Evolutionary conservation across 2,797 vertebrate genomes (phyloP).

Genomic region (Remorina albescens): DNA sequence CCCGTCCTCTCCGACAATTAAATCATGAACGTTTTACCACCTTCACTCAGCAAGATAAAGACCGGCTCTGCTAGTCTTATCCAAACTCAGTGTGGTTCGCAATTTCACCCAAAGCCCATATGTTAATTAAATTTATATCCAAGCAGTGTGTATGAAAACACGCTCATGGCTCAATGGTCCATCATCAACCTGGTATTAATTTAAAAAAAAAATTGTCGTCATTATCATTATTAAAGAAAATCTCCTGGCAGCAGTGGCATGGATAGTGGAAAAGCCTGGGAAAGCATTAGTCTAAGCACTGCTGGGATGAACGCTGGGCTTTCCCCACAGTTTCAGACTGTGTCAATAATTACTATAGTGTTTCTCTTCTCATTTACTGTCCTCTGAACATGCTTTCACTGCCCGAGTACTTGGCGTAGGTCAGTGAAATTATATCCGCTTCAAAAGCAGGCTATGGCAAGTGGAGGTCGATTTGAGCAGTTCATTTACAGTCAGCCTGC

Average conservation of each 20-base stretch:
- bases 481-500: conserved; percentile 1
- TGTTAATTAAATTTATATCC: conserved; percentile 23
- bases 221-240: conserved; percentile 40
- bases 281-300: conserved; percentile 41
- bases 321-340: conserved; percentile 52
- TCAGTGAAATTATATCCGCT: conserved; percentile 60
- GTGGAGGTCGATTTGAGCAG: conserved; percentile 20
- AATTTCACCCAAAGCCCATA: conserved; percentile 33
- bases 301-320: conserved; percentile 36
- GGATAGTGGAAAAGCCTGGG: conserved; percentile 25
- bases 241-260: conserved; percentile 12
- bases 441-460: conserved; percentile 44
- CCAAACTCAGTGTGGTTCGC: background rate
- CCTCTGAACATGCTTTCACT: conserved; percentile 29
- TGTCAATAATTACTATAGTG: conserved; percentile 58
- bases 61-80: conserved; percentile 30
- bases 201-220: background rate
- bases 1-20: conserved; percentile 40
- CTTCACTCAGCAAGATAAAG: conserved; percentile 35
- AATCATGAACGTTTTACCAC: conserved; percentile 53
- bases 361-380: conserved; percentile 41
- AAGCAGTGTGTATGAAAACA: background rate
- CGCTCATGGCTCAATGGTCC: background rate
- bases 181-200: conserved; percentile 7
- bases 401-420: conserved; percentile 28